phyloP scores from a whole-genome alignment of 2,888 invertebrate species.

The Meghimatium bilineatum region DNA sequence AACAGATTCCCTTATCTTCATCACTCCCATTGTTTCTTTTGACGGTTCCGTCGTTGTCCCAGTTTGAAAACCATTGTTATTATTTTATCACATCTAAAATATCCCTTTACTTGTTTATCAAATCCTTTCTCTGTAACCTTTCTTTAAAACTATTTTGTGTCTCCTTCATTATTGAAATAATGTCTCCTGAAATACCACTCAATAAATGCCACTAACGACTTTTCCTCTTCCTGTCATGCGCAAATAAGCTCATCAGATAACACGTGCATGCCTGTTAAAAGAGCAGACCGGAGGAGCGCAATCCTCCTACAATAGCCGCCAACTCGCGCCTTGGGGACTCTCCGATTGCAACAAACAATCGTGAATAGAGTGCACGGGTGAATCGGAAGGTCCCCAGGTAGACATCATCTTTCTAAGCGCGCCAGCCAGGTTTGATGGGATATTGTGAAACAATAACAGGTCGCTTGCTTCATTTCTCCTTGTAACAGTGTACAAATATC shows the following conservation, averaged over 20 bases:
- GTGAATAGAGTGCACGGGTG: not conserved
- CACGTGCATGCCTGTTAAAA: slow-evolving; percentile 7
- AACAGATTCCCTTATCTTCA: no score
- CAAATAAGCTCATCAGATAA: slow-evolving; percentile 26
- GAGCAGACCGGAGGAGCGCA: not conserved
- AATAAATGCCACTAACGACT: not conserved
- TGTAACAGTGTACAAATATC: no score
- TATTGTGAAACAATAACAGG: not conserved
- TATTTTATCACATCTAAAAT: not conserved
- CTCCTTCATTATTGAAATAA: not conserved
- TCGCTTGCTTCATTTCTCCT: not conserved
- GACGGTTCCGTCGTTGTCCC: no score
- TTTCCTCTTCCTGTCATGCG: slow-evolving; percentile 8
- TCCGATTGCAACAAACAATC: slow-evolving; percentile 23
- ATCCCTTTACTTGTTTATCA: not conserved
- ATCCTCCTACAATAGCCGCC: slow-evolving; percentile 13
- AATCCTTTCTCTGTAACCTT: not conserved
- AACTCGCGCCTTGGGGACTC: slow-evolving; percentile 20
- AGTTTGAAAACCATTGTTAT: not conserved
- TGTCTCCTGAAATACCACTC: not conserved
- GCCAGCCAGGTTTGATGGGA: not conserved
- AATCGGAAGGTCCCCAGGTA: slow-evolving; percentile 3
- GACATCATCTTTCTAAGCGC: slow-evolving; percentile 7
- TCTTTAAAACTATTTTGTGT: not conserved
- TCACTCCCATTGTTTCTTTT: no score